Evolutionary conservation across 2,113 vertebrate species (phyloP), one percentile per base, ranked within the genome.

Genomic region (Malurus elegans): DNA sequence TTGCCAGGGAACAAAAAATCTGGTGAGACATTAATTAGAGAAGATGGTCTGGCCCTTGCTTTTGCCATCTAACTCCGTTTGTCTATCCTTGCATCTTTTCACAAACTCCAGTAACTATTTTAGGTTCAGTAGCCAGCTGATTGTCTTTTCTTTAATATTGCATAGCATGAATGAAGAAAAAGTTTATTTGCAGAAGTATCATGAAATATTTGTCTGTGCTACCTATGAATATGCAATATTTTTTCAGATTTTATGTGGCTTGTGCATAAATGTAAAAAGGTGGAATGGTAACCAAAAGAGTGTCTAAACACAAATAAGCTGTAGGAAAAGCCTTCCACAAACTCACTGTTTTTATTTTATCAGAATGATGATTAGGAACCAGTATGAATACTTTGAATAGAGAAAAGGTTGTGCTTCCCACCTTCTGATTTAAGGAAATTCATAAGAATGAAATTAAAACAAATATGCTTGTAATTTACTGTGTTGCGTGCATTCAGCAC

Each of bases 1-100:
- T 93, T 96, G 86, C 82, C 56, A 86, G 95, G 95, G 92, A 93
- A 90, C 84, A 24, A 29, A 29, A 81, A 90, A 90, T 72, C 88
- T 36, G 58, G 72, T 81, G 82, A 69, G 91, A 89, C 0, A 10
- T 91, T 93, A 92, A 95, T 97, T 90, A 96, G 86, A 83, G 58
- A 79, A 86, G 91, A 93, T 92, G 57, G 69, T 91, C 66, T 92
- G 79, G 74, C 88, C 80, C 48, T 69, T 31, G 36, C 26, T 91
- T 83, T 95, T 89, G 78, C 74, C 53, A 23, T 51, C 60, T 60
- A 80, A 29, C 73, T 67, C 45, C 26, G 14, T 82, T 92, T 88
- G 91, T 90, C 74, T 78, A 5, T 38, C 60, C 28, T 71, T 86
- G 42, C 24, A 47, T 82, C 14, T 56, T 78, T 44, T 86, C 69